These are phyloP conservation scores for Ceratina calcarata DNA, from an alignment of 1,140 invertebrate species.

Conservation along the genomic window DNA sequence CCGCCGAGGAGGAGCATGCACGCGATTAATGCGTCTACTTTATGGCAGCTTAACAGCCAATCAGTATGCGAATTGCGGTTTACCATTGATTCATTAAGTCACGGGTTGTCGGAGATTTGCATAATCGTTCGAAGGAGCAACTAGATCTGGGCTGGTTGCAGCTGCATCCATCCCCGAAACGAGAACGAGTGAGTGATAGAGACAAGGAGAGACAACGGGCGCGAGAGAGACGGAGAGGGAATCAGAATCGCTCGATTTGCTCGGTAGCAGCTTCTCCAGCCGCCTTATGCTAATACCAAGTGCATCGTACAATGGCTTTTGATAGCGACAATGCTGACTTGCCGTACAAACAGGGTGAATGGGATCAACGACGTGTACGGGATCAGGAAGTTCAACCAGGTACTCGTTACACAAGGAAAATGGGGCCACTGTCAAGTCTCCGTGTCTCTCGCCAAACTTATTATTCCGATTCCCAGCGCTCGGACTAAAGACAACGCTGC, in stretches of 20 bases:
- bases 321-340: constrained; percentile 37
- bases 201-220: too few species aligned
- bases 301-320: constrained; percentile 42
- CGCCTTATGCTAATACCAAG: constrained; percentile 45
- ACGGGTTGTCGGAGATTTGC: constrained; percentile 38
- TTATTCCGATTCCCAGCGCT: neutral
- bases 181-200: too few species aligned
- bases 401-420: constrained; percentile 13
- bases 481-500: neutral
- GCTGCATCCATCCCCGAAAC: constrained; percentile 6
- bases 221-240: constrained; percentile 8
- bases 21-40: constrained; percentile 13
- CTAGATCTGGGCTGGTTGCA: constrained; percentile 29
- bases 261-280: constrained; percentile 15
- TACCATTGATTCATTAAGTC: constrained; percentile 52
- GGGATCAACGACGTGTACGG: constrained; percentile 23
- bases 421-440: neutral
- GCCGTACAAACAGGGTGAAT: constrained; percentile 36
- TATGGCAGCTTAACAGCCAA: constrained; percentile 30
- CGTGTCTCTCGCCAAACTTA: neutral
- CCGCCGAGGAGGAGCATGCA: neutral
- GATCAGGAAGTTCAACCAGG: constrained; percentile 16
- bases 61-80: constrained; percentile 43
- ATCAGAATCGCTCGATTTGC: constrained; percentile 44
- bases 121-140: constrained; percentile 44